phyloP scores from a whole-genome alignment of 2,888 invertebrate species.

The Ophraella communa region DNA sequence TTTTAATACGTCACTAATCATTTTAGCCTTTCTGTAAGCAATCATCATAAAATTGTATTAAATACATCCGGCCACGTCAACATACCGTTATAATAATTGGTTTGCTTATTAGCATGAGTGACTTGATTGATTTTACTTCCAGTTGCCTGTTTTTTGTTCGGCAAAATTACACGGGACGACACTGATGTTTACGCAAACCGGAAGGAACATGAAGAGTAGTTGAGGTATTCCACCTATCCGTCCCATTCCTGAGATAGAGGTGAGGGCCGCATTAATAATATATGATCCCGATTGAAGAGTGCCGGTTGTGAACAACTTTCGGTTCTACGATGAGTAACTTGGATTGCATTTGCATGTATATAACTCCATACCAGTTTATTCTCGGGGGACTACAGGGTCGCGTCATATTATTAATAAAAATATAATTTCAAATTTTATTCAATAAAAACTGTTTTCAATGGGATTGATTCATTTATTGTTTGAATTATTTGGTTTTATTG shows the following conservation, averaged over 20 bases:
- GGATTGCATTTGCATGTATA: slow-evolving; percentile 59
- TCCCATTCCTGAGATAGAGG: neutral
- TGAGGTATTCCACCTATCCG: slow-evolving; percentile 7
- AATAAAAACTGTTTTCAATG: too few species aligned
- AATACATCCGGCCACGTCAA: too few species aligned
- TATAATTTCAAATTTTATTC: neutral
- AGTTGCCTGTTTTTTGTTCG: neutral
- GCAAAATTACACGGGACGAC: neutral
- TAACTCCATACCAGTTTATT: slow-evolving; percentile 44
- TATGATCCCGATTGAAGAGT: slow-evolving; percentile 50
- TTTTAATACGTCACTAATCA: too few species aligned
- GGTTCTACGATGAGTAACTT: slow-evolving; percentile 47
- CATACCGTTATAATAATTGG: too few species aligned
- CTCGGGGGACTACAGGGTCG: slow-evolving; percentile 28
- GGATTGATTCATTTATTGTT: too few species aligned
- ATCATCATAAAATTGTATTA: too few species aligned
- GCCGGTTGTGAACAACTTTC: slow-evolving; percentile 51
- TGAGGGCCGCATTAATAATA: slow-evolving; percentile 47
- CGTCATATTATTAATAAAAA: neutral
- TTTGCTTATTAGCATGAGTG: too few species aligned
- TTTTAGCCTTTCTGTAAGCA: too few species aligned
- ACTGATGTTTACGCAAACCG: slow-evolving; percentile 1
- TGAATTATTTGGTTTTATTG: too few species aligned
- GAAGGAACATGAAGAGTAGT: slow-evolving; percentile 12
- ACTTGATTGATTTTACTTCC: too few species aligned